Base-by-base conservation (phyloP, 1,140 invertebrate genomes). In the Brachystomella parvula region DNA sequence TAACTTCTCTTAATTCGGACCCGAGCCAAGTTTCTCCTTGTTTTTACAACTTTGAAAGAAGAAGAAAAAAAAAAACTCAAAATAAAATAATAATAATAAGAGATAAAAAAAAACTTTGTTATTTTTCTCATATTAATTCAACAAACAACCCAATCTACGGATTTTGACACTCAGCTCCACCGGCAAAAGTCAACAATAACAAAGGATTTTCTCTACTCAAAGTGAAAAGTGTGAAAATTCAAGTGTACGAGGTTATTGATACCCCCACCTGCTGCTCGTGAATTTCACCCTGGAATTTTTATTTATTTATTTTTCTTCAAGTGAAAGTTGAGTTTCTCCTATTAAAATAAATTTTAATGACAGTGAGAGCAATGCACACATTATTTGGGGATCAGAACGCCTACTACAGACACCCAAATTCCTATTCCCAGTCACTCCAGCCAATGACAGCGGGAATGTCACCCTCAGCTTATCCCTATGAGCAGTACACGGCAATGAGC, bases 321-420 rank as follows among this genome's bases (percentile, higher is more conserved):
- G 39, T 44, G 39, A 49, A 61, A 61, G 19, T 61, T n/a, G n/a
- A n/a, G n/a, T n/a, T n/a, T n/a, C 2, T 59, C 6, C 21, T 15
- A 59, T 26, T n/a, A n/a, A n/a, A n/a, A n/a, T n/a, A n/a, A n/a
- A n/a, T n/a, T n/a, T n/a, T n/a, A n/a, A n/a, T 3, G 2, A 1
- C 3, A 12, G 21, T 12, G 12, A 15, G 21, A 24, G 76, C 69
- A 59, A 94, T 94, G 90, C 90, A 93, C 76, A 89, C 90, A 58
- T 80, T 94, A 67, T 92, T 92, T 78, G 85, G 87, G 66, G 89
- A 84, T 59, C 89, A 92, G 79, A 90, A 88, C 75, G 87, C 88
- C 9, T 85, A 84, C 63, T 84, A 84, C 70, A 76, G 83, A 63
- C 81, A 83, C 71, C 77, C 75, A 1, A 76, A 77, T 0, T 76